Base-by-base conservation (phyloP, 2,888 invertebrate species). In the Ectemnius continuus region DNA sequence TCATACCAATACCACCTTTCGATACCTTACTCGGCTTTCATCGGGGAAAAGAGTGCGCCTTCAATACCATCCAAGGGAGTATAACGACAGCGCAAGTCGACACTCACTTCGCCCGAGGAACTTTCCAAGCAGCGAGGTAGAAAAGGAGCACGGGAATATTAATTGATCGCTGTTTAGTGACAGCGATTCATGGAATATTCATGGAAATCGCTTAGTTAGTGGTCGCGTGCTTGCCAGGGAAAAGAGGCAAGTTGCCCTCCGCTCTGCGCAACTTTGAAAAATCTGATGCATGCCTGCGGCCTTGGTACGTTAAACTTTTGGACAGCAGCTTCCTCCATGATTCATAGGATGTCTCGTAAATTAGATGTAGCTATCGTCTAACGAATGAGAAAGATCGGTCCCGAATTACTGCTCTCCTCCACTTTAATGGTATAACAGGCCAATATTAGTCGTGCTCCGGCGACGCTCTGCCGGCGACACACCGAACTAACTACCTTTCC, bases 321-420 rank as follows among this genome's bases (percentile, higher is more conserved):
- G 64, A 56, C 18, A 61, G 45, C 72, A 72, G 64, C 46, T 47
- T 68, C 69, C 59, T 59, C 63, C 69, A 48, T 73, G 77, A 76
- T 77, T 75, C 76, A 73, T 65, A 59, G 73, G 23, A 47, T 64
- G 67, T 76, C 69, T 69, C 72, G 72, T 76, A 76, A 77, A 77
- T 77, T 75, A 76, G 64, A 61, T 61, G 48, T 64, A 45, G 28
- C 62, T 47, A 36, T 48, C 70, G 26, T 57, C 69, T 77, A 76
- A 76, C 75, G 73, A 70, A 67, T 67, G 36, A 11, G 73, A 75
- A 75, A 72, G 72, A 70, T 36, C 75, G 66, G 73, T 47, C 26
- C 2, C 63, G 56, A 76, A 77, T 57, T 76, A 75, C 72, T 28
- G n/a, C 52, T 6, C 36, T 36, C 8, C 1, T 6, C 36, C 4